Conservation (phyloP, 23 tunicate species). For the Trididemnum clinides region DNA sequence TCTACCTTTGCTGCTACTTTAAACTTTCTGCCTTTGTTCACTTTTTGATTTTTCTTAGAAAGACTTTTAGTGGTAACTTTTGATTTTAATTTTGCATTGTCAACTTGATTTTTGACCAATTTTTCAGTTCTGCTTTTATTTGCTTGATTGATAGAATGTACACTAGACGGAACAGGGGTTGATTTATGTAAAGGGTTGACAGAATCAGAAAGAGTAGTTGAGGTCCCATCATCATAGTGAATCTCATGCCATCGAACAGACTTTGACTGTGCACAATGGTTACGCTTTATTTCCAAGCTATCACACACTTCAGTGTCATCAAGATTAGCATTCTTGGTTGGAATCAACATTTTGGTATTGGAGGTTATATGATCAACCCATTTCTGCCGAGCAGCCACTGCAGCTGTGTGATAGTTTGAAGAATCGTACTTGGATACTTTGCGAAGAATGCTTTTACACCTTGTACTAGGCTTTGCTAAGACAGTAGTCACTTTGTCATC, state of each 20-base stretch:
- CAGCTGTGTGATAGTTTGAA: constrained; percentile 75
- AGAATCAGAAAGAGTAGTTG: constrained; percentile 48
- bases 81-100: not conserved
- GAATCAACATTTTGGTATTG: not conserved
- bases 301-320: constrained; percentile 36
- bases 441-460: constrained; percentile 61
- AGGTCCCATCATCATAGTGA: constrained; percentile 89
- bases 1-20: constrained; percentile 45
- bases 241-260: constrained; percentile 87
- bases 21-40: constrained; percentile 42
- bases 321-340: not conserved
- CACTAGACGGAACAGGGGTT: constrained; percentile 19
- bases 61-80: not conserved
- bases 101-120: not conserved
- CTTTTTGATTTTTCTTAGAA: constrained; percentile 12
- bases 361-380: constrained; percentile 74
- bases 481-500: too few relatives aligned
- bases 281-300: constrained; percentile 42
- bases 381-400: constrained; percentile 70
- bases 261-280: constrained; percentile 31
- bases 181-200: not conserved
- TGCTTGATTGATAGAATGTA: not conserved
- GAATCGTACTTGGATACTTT: constrained; percentile 70
- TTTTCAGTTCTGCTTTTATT: not conserved
- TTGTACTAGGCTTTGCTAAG: too few relatives aligned